These are phyloP conservation scores for Sinocyclocheilus maitianheensis DNA, from an alignment of 2,113 vertebrate genomes.

Conservation along the genomic window DNA sequence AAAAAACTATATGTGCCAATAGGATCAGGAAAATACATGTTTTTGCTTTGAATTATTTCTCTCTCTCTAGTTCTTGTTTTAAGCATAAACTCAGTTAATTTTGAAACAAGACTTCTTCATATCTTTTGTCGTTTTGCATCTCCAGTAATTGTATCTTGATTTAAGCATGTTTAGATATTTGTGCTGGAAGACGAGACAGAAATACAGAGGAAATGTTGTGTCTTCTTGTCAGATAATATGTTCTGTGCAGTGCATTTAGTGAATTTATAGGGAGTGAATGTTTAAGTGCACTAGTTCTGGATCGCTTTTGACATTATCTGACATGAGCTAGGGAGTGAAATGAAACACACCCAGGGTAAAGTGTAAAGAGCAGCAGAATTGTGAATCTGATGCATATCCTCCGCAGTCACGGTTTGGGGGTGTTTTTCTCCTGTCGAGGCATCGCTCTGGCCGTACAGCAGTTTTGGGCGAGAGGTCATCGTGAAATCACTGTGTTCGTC, in stretches of 20 bases:
- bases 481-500: constrained; percentile 79
- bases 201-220: neutral
- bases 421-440: constrained; percentile 87
- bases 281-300: neutral
- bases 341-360: neutral
- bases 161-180: neutral
- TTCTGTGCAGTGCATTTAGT: neutral
- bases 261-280: neutral
- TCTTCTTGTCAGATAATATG: neutral
- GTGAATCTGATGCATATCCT: neutral
- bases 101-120: too few species aligned
- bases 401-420: constrained; percentile 81
- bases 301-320: too few species aligned
- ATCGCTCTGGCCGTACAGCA: constrained; percentile 87
- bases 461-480: constrained; percentile 88
- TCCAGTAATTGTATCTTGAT: neutral
- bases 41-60: too few species aligned
- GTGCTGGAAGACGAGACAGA: neutral
- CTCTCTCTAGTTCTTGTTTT: neutral
- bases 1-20: too few species aligned
- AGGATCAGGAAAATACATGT: too few species aligned
- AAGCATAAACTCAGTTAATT: too few species aligned
- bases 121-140: too few species aligned
- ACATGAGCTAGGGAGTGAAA: neutral
- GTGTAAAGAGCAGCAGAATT: neutral